These are phyloP conservation scores for Saccostrea cuccullata DNA, from an alignment of 1,140 invertebrate species.

Conservation along the genomic window DNA sequence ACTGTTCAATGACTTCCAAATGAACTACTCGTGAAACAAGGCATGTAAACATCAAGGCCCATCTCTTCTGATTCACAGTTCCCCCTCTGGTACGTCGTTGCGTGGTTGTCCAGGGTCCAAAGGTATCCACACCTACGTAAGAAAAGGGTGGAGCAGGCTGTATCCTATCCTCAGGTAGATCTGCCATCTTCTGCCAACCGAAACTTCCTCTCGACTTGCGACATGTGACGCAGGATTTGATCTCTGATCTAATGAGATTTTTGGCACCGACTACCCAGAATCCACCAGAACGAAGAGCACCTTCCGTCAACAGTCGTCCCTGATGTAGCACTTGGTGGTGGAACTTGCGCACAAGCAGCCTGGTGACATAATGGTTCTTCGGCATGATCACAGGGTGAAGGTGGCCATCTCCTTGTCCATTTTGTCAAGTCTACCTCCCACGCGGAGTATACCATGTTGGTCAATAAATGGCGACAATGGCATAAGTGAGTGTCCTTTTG, in stretches of 20 bases:
- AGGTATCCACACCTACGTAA: conserved; percentile 52
- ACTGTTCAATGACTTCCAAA: neutral
- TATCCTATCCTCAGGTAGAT: conserved; percentile 50
- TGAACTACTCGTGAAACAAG: neutral
- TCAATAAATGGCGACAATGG: conserved; percentile 19
- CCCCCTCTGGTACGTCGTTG: neutral
- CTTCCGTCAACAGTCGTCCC: neutral
- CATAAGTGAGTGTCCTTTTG: neutral
- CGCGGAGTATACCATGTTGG: neutral
- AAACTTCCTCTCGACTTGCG: conserved; percentile 21
- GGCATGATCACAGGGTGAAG: neutral
- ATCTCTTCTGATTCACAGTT: conserved; percentile 1
- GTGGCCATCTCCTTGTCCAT: too few species aligned
- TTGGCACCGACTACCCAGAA: conserved; percentile 4
- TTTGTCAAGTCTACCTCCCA: neutral
- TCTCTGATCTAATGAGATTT: neutral
- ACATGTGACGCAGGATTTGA: conserved; percentile 47
- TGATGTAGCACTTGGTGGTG: conserved; percentile 9
- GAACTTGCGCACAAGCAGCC: neutral
- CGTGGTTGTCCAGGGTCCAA: conserved; percentile 51
- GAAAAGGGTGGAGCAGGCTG: conserved; percentile 45
- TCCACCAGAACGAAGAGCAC: neutral
- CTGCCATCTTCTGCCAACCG: conserved; percentile 52
- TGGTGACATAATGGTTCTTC: conserved; percentile 4
- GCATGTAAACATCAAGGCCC: conserved; percentile 6